These are phyloP conservation scores for Cyprinodon diabolis DNA, from an alignment of 2,797 vertebrate genomes.

Conservation along the genomic window DNA sequence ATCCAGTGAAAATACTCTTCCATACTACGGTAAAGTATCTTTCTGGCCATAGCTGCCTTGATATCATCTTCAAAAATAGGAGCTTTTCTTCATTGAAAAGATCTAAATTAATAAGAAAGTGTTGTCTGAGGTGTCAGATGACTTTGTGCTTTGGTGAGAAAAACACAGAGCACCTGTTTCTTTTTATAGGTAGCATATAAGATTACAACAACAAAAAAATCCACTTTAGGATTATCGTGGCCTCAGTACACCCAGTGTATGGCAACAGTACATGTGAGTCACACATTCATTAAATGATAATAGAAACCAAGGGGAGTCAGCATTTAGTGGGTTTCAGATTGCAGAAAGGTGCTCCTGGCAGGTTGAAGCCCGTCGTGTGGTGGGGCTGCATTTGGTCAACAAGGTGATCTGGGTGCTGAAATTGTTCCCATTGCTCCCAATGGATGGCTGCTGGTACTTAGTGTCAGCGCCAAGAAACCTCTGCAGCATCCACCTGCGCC, in stretches of 20 bases:
- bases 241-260: conserved; percentile 9
- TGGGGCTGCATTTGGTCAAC: conserved; percentile 91
- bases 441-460: conserved; percentile 91
- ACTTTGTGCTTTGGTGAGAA: conserved; percentile 7
- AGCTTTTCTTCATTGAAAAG: not conserved
- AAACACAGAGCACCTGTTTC: conserved; percentile 14
- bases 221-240: conserved; percentile 20
- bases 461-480: conserved; percentile 85
- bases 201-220: conserved; percentile 28
- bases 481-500: conserved; percentile 93
- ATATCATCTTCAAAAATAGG: not conserved
- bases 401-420: conserved; percentile 96
- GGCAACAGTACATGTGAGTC: conserved; percentile 17
- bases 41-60: not conserved
- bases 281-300: conserved; percentile 7
- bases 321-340: conserved; percentile 55
- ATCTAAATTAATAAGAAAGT: not conserved
- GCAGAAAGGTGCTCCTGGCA: conserved; percentile 74
- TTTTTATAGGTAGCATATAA: conserved; percentile 12
- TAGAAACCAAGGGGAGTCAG: conserved; percentile 2
- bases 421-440: conserved; percentile 91
- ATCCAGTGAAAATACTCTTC: not conserved
- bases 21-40: not conserved
- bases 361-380: conserved; percentile 77
- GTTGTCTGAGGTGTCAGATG: not conserved